Base-by-base conservation (phyloP, 64 coral and sea anemone genomes). In the Anthopleura sola region DNA sequence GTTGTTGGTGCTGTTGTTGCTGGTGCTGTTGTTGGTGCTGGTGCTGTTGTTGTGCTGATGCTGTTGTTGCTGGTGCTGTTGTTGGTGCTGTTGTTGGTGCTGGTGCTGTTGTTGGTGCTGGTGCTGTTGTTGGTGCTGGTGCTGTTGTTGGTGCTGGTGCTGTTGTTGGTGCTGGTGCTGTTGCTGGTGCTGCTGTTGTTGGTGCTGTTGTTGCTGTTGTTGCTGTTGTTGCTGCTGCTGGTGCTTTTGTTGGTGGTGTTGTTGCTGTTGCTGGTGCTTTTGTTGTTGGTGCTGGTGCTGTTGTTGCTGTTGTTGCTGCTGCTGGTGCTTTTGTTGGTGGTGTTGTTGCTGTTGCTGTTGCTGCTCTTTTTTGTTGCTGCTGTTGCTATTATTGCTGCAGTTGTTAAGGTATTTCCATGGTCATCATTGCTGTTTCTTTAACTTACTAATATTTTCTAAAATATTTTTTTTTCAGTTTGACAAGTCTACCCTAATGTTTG, bases 401-500 rank as follows among this genome's bases (percentile, higher is more conserved):
- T 68, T 68, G 31, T 71, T 69, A 24, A 60, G 50, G 12, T 53
- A 13, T 17, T 17, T 60, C n/a, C 5, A 10, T n/a, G 7, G 21
- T 26, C 24, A 15, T 32, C 8, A 26, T 32, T 71, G 31, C 28
- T 66, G 60, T 66, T 64, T 23, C 24, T 66, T 6, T 66, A 24
- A 11, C n/a, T 33, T 28, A 34, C 77, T 12, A n/a, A n/a, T n/a
- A n/a, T 34, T 54, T 62, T 20, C 66, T 56, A 55, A 44, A 17
- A 47, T 37, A 39, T 10, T 32, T 9, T 7, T 71, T 16, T 68
- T 89, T 68, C 78, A 97, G 94, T 90, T 92, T 44, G 83, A 75
- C 15, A 86, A 87, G 20, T 86, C 87, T 26, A 84, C 83, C 68
- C 78, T 97, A 75, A 77, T 97, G 84, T 97, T 97, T 87, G 87